phyloP scores from a whole-genome alignment of 2,797 vertebrate species.

The Hafferia zeledoni region DNA sequence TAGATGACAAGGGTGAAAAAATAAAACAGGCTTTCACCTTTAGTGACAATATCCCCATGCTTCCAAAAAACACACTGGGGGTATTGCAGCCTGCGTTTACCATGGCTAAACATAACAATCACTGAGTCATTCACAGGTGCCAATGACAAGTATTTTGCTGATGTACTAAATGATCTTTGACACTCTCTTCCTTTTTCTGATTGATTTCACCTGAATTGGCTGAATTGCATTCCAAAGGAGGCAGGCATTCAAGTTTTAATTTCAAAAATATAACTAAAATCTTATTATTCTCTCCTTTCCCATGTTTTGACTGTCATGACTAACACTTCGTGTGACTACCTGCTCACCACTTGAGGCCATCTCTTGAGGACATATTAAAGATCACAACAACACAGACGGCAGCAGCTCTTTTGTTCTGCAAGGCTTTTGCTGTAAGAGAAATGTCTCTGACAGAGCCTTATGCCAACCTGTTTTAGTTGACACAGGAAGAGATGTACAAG shows the following conservation, averaged over 20 bases:
- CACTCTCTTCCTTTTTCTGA: not conserved
- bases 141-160: not conserved
- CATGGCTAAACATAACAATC: not conserved
- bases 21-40: conserved; percentile 69
- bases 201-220: conserved; percentile 4
- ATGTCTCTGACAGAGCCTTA: conserved; percentile 43
- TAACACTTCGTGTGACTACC: not conserved
- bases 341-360: not conserved
- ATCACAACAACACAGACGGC: not conserved
- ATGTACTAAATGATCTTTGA: not conserved
- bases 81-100: not conserved
- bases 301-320: not conserved
- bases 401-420: conserved; percentile 46
- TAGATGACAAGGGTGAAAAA: conserved; percentile 70
- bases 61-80: conserved; percentile 17
- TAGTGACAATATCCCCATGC: conserved; percentile 49
- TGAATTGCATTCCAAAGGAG: not conserved
- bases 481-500: conserved; percentile 43
- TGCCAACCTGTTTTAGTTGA: conserved; percentile 57
- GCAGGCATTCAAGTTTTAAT: not conserved
- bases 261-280: not conserved
- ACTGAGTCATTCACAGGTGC: not conserved
- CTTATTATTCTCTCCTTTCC: not conserved
- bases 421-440: conserved; percentile 14
- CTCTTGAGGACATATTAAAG: not conserved